phyloP scores from a whole-genome alignment of 2,888 invertebrate species.

The Scaptomyza caliginosa region DNA sequence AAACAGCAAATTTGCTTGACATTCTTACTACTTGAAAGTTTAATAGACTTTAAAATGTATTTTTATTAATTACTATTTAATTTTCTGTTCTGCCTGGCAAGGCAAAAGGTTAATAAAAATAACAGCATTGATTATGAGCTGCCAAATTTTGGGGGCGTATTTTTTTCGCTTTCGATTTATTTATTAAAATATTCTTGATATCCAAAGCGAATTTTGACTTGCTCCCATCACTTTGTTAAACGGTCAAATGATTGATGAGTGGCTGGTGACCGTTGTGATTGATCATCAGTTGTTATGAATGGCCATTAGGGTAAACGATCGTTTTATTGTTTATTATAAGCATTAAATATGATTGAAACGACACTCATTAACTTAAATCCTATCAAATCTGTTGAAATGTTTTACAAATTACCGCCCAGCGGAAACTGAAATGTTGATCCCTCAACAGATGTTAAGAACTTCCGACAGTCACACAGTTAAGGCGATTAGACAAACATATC shows the following conservation, averaged over 20 bases:
- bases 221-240: slow-evolving; percentile 39
- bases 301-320: slow-evolving; percentile 63
- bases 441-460: slow-evolving; percentile 23
- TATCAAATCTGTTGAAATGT: slow-evolving; percentile 51
- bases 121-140: slow-evolving; percentile 18
- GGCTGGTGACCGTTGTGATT: slow-evolving; percentile 53
- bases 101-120: slow-evolving; percentile 44
- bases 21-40: neutral
- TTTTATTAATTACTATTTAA: neutral
- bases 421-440: slow-evolving; percentile 21
- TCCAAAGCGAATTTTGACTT: slow-evolving; percentile 14
- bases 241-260: slow-evolving; percentile 50
- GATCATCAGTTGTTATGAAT: slow-evolving; percentile 57
- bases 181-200: neutral
- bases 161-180: slow-evolving; percentile 31
- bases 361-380: slow-evolving; percentile 66
- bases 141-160: slow-evolving; percentile 42
- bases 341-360: slow-evolving; percentile 69
- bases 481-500: slow-evolving; percentile 17
- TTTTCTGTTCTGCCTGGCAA: slow-evolving; percentile 12
- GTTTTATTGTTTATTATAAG: slow-evolving; percentile 60
- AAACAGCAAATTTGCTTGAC: neutral
- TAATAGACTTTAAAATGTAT: neutral
- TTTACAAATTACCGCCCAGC: slow-evolving; percentile 45
- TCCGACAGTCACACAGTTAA: slow-evolving; percentile 40